Conservation (phyloP, 2,113 vertebrate species). For the Myrmecobius fasciatus region DNA sequence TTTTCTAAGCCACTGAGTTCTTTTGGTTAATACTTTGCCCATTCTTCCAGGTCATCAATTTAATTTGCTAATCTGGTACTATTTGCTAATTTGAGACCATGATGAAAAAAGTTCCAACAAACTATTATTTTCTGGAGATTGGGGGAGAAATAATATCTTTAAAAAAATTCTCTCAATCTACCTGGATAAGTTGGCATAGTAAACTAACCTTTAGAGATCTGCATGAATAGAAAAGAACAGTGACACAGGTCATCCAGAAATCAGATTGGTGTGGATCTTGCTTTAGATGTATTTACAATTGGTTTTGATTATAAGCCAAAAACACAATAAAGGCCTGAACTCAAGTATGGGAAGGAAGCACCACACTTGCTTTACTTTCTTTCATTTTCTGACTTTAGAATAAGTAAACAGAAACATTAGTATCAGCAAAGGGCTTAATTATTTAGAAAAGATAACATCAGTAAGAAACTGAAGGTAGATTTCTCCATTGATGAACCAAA, state of each 20-base stretch:
- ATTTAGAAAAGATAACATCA: constrained; percentile 11
- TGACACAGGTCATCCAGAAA: neutral
- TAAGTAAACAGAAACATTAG: constrained; percentile 8
- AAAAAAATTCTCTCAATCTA: neutral
- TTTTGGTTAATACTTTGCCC: neutral
- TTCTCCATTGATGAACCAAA: constrained; percentile 45
- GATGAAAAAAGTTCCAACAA: neutral
- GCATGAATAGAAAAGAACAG: neutral
- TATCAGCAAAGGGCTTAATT: constrained; percentile 42
- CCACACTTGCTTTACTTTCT: neutral
- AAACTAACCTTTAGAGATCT: neutral
- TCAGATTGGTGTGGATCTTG: neutral
- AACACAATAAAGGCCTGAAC: neutral
- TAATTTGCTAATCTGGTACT: neutral
- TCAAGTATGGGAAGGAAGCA: neutral
- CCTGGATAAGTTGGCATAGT: neutral
- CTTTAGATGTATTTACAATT: neutral
- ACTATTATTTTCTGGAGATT: neutral
- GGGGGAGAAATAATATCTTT: neutral
- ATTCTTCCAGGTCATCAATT: neutral
- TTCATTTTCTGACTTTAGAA: neutral
- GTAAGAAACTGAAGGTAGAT: constrained; percentile 11
- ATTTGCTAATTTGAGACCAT: neutral
- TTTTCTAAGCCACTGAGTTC: neutral
- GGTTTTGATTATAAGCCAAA: neutral